Evolutionary conservation across 2,113 vertebrate genomes (phyloP), one percentile per base, ranked within the genome.

Genomic region (Papio anubis): DNA sequence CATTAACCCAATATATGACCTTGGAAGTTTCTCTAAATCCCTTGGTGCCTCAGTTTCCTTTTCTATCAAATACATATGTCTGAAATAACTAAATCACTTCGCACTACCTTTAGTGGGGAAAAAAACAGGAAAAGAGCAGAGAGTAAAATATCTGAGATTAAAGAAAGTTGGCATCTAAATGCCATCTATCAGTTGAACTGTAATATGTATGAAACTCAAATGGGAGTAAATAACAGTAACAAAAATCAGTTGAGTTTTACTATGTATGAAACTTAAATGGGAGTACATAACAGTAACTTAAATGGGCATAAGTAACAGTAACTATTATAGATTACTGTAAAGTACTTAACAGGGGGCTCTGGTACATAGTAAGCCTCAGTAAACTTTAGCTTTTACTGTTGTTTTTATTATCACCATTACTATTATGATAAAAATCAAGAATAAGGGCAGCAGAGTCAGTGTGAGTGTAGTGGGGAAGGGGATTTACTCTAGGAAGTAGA

Each of bases 11-110:
- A 30, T n/a, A 23, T 43, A 61, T 68, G 50, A 72, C 38, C 9
- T 86, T 59, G 17, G 38, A 68, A 21, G 1, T 32, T 85, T 59
- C 57, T 78, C 13, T 64, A 80, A 93, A 50, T 2, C 2, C 18
- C 7, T 35, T 55, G 21, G 8, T 84, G 8, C 72, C 92, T 94
- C 68, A 59, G 32, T 97, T 96, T 90, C 76, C 59, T 96, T 89
- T 52, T 30, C 90, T 70, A 81, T n/a, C 30, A 87, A 57, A 84
- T 64, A 43, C 16, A 81, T 30, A 75, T 85, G 21, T 70, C 17
- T 70, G 30, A 83, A 64, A 72, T 68, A 78, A 72, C 17, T 72
- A 68, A 45, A 27, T 78, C 52, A 80, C 1, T 95, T 93, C 27
- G 43, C 10, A 79, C 50, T 93, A 89, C 27, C 9, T 32, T 79